A percentile compares a stretch with the other conserved stretches of the same genome.
Evolutionary conservation across 2,113 vertebrate genomes (phyloP).

Genomic region (Edolisoma coerulescens): DNA sequence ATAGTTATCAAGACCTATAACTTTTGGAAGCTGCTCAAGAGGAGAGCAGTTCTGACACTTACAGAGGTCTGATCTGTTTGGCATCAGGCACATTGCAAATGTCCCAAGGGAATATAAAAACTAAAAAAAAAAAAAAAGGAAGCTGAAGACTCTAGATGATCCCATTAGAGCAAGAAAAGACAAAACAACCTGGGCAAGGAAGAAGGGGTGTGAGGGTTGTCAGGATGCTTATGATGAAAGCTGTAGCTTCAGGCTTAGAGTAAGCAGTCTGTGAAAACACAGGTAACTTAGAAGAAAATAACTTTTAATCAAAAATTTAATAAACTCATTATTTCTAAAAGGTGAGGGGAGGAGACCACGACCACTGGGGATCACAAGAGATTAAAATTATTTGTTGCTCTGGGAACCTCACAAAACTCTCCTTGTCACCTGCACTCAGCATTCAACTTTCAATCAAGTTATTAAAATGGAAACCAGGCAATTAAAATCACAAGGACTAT

Average conservation of each 20-base stretch:
- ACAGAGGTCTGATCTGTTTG: neutral
- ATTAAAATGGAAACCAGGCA: neutral
- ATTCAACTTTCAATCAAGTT: neutral
- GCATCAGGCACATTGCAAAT: neutral
- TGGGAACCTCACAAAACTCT: neutral
- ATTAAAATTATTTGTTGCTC: neutral
- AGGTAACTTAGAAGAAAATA: neutral
- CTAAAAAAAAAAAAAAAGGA: neutral
- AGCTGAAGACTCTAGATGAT: too few relatives aligned
- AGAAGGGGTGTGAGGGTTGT: neutral
- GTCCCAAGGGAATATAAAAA: neutral
- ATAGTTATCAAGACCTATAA: neutral
- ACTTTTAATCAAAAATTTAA: neutral
- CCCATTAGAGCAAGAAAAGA: neutral
- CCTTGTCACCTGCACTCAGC: neutral
- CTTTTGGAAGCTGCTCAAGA: neutral
- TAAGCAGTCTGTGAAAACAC: neutral
- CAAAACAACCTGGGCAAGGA: neutral
- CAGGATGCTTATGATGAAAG: neutral
- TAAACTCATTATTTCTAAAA: neutral
- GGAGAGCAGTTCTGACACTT: neutral
- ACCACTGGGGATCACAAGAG: neutral
- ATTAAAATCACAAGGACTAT: neutral
- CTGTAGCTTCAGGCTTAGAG: neutral
- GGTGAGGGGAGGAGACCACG: neutral